These are phyloP conservation scores for Oxyura jamaicensis DNA, from an alignment of 2,113 vertebrate species.

Conservation along the genomic window DNA sequence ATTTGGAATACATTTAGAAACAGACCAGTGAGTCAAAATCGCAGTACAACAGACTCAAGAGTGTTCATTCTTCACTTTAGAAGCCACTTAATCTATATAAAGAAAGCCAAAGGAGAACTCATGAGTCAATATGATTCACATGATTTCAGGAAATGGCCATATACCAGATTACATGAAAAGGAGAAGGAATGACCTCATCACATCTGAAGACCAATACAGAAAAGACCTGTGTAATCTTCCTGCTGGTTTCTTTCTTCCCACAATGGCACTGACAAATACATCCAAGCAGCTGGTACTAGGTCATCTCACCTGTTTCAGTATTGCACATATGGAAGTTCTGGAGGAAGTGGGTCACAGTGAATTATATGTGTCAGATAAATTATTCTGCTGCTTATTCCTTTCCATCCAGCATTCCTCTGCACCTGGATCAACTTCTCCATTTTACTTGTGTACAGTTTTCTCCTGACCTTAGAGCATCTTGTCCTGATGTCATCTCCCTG, in stretches of 20 bases:
- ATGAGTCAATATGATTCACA: neutral
- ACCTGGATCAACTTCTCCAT: neutral
- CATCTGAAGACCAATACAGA: neutral
- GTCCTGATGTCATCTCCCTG: neutral
- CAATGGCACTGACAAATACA: neutral
- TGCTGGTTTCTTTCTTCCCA: neutral
- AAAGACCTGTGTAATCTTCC: neutral
- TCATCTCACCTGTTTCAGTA: neutral
- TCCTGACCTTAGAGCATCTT: neutral
- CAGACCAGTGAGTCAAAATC: neutral
- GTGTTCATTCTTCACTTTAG: neutral
- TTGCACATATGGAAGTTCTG: neutral
- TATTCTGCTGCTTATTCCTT: neutral
- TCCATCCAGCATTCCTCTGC: accelerated
- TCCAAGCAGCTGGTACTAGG: neutral
- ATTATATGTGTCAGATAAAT: neutral
- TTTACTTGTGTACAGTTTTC: neutral
- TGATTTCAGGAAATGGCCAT: neutral
- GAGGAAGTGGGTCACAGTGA: neutral
- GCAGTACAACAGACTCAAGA: neutral
- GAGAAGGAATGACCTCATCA: neutral
- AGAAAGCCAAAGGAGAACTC: neutral
- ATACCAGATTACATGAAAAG: neutral
- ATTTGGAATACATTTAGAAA: neutral
- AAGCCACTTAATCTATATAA: neutral